Conservation (phyloP, 2,888 invertebrate genomes). For the Lithodes maja region DNA sequence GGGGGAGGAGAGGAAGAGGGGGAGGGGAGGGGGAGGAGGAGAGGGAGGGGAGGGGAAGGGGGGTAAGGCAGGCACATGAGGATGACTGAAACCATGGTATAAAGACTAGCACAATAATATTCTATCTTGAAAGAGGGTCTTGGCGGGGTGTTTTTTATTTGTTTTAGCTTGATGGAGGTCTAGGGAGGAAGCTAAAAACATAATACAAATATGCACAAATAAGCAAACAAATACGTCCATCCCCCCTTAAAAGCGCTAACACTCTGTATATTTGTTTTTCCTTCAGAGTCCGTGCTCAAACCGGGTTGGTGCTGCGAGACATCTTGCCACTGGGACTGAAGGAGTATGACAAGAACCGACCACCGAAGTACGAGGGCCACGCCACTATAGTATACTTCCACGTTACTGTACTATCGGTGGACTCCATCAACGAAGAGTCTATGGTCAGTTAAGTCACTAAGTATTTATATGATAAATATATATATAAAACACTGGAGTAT, state of each 20-base stretch:
- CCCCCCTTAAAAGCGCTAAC: neutral
- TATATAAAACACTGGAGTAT: too few species aligned
- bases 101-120: too few species aligned
- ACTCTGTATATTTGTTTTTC: neutral
- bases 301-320: constrained; percentile 83
- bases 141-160: too few species aligned
- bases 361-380: constrained; percentile 88
- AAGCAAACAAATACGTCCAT: too few species aligned
- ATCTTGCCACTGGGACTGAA: constrained; percentile 89
- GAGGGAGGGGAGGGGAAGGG: neutral
- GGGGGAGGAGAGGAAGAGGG: neutral
- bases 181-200: too few species aligned
- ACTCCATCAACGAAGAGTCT: constrained; percentile 96
- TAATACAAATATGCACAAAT: too few species aligned
- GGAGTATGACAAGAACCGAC: constrained; percentile 91
- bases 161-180: too few species aligned
- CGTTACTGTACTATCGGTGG: constrained; percentile 90
- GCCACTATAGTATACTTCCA: constrained; percentile 93
- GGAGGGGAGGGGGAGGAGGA: neutral
- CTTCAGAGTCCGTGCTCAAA: constrained; percentile 57
- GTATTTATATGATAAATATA: too few species aligned
- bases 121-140: too few species aligned
- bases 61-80: neutral
- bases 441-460: constrained; percentile 81
- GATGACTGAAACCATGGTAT: neutral